Evolutionary conservation across 1,140 invertebrate genomes (phyloP).

Genomic region (Magallana angulata): DNA sequence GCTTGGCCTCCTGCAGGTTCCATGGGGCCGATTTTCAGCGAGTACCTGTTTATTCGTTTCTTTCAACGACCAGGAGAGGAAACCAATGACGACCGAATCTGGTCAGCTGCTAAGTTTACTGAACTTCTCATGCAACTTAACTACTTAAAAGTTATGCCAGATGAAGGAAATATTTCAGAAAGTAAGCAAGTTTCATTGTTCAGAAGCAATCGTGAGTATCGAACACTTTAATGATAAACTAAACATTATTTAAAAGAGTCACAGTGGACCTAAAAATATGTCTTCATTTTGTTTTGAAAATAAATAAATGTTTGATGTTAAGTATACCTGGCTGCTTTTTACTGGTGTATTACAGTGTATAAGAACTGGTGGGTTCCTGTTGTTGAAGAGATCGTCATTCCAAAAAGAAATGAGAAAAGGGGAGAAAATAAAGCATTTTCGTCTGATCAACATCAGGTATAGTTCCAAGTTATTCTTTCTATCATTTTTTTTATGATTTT

Average conservation of each 20-base stretch:
- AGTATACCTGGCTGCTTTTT: background rate
- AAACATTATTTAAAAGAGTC: too few relatives aligned
- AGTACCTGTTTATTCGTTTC: constrained; percentile 75
- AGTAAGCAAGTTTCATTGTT: constrained; percentile 48
- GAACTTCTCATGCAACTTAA: constrained; percentile 75
- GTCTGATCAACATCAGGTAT: background rate
- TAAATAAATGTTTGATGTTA: background rate
- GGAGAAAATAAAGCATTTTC: background rate
- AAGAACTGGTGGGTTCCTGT: constrained; percentile 24
- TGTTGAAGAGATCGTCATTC: background rate
- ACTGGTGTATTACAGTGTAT: background rate
- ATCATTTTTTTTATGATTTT: too few relatives aligned
- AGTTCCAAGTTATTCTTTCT: too few relatives aligned
- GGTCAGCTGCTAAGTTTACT: constrained; percentile 72
- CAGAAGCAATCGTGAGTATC: too few relatives aligned
- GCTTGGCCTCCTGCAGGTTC: constrained; percentile 75
- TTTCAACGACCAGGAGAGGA: constrained; percentile 66
- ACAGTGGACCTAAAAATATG: background rate
- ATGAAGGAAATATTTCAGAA: constrained; percentile 55
- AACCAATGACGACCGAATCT: constrained; percentile 67
- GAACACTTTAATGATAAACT: too few relatives aligned
- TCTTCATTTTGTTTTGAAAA: background rate
- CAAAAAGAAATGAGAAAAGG: background rate
- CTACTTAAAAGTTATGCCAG: constrained; percentile 61
- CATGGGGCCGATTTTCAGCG: constrained; percentile 78